A percentile compares a stretch with the other conserved stretches of the same genome.
Evolutionary conservation across 2,888 invertebrate genomes (phyloP).

Genomic region (Cephus nigrinus): DNA sequence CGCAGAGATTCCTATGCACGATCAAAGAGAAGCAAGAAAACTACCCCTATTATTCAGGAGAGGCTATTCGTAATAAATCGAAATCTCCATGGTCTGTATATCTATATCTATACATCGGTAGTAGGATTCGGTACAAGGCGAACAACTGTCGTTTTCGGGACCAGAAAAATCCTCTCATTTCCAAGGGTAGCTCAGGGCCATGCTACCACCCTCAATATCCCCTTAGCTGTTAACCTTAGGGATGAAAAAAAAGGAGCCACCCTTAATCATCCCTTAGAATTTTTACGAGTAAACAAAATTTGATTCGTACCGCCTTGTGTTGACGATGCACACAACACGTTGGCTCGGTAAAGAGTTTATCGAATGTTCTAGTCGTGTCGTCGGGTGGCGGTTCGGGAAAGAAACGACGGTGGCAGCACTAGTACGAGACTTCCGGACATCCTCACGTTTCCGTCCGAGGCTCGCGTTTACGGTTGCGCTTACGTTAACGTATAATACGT

Average conservation of each 20-base stretch:
- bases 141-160: neutral
- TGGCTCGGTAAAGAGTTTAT: neutral
- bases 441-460: constrained; percentile 24
- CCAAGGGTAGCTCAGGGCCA: neutral
- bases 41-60: neutral
- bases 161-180: neutral
- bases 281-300: neutral
- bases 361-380: neutral
- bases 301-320: neutral
- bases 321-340: neutral
- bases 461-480: constrained; percentile 25
- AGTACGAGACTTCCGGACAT: constrained; percentile 17
- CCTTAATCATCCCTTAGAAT: neutral
- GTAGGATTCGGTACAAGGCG: neutral
- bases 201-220: neutral
- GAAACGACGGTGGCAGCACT: neutral
- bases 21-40: neutral
- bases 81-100: neutral
- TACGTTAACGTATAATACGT: constrained; percentile 33
- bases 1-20: neutral
- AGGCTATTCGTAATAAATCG: neutral
- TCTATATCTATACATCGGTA: neutral
- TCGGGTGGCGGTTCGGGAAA: neutral
- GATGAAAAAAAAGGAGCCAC: neutral
- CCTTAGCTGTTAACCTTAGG: neutral